Conservation (phyloP, 2,797 vertebrate species). For the Anniella stebbinsi region DNA sequence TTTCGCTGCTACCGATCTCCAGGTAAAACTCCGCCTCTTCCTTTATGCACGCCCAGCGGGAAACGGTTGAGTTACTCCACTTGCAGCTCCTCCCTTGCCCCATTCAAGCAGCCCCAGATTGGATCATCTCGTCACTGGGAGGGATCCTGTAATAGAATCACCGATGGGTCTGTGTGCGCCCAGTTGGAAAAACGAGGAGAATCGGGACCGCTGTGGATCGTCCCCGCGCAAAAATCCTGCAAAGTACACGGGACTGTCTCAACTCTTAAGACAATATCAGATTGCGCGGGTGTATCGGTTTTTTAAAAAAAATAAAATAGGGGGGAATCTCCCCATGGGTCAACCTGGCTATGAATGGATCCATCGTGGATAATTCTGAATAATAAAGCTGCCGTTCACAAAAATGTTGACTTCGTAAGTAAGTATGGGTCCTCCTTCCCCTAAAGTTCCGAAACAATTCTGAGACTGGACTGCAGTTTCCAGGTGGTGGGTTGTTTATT, state of each 20-base stretch:
- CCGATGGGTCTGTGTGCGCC: not conserved
- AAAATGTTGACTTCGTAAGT: not conserved
- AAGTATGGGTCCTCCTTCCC: not conserved
- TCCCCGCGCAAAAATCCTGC: not conserved
- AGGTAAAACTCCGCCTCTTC: constrained; percentile 4
- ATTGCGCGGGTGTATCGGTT: not conserved
- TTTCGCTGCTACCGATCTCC: not conserved
- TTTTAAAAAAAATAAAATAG: not conserved
- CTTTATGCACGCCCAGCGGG: not conserved
- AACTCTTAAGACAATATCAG: not conserved
- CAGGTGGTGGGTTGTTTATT: not conserved
- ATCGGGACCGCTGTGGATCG: too few relatives aligned
- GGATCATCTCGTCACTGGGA: not conserved
- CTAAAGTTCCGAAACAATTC: too few relatives aligned
- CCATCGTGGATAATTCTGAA: not conserved
- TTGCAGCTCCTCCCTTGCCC: not conserved
- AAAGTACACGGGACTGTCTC: not conserved
- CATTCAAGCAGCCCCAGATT: not conserved
- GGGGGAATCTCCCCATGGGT: too few relatives aligned
- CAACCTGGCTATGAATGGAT: not conserved
- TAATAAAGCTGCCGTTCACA: not conserved
- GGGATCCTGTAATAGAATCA: too few relatives aligned
- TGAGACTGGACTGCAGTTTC: not conserved
- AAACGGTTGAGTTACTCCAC: not conserved
- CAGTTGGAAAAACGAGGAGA: too few relatives aligned